Evolutionary conservation across 2,888 invertebrate species (phyloP).

Genomic region (Malthinus seriepunctatus): DNA sequence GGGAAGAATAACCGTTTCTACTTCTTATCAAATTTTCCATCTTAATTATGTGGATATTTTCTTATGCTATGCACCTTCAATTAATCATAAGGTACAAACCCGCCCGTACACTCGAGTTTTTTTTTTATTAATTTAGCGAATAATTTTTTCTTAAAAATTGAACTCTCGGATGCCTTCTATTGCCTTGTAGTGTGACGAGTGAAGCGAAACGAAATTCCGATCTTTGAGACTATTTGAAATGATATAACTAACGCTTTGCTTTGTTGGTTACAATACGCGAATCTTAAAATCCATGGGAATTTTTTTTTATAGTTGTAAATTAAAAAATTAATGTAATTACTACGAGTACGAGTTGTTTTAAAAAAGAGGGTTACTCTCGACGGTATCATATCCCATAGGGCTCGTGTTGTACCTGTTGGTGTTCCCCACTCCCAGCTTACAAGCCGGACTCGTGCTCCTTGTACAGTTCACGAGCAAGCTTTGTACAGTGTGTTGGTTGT

Average conservation of each 20-base stretch:
- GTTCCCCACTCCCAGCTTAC: constrained; percentile 30
- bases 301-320: constrained; percentile 1
- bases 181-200: constrained; percentile 17
- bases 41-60: constrained; percentile 26
- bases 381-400: constrained; percentile 23
- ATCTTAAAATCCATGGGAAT: constrained; percentile 3
- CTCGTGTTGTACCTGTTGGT: constrained; percentile 31
- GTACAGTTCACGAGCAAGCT: constrained; percentile 29
- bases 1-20: constrained; percentile 23
- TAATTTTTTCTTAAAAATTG: neutral
- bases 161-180: no score
- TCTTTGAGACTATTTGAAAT: constrained; percentile 15
- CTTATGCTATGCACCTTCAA: constrained; percentile 20
- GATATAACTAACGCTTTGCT: constrained; percentile 17
- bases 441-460: constrained; percentile 22
- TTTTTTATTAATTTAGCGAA: neutral
- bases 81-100: constrained; percentile 14
- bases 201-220: constrained; percentile 27
- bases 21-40: constrained; percentile 19
- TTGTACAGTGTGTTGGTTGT: constrained; percentile 21
- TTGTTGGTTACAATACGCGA: constrained; percentile 5
- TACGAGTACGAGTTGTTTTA: constrained; percentile 4
- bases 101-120: neutral
- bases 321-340: neutral
- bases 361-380: constrained; percentile 15